These are phyloP conservation scores for Gavia stellata DNA, from an alignment of 2,113 vertebrate genomes.

Conservation along the genomic window DNA sequence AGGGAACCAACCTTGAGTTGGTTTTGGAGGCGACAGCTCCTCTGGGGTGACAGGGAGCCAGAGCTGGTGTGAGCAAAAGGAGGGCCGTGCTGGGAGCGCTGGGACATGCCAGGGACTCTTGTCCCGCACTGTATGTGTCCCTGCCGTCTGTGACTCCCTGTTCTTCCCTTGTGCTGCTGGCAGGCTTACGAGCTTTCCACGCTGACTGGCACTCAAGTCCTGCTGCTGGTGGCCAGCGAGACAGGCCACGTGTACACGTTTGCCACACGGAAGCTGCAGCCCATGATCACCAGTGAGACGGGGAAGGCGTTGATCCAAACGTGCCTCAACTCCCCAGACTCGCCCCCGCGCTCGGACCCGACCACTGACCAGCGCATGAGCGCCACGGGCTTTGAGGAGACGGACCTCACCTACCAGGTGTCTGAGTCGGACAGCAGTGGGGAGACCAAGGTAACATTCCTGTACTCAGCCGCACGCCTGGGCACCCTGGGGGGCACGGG, in stretches of 20 bases:
- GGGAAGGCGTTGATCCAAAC: slow-evolving; percentile 98
- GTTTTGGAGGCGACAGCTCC: neutral
- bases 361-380: slow-evolving; percentile 99
- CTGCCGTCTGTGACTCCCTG: neutral
- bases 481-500: neutral
- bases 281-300: slow-evolving; percentile 99
- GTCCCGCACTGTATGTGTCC: neutral
- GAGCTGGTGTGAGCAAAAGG: neutral
- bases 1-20: neutral
- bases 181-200: slow-evolving; percentile 98
- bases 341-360: slow-evolving; percentile 91
- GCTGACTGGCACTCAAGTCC: slow-evolving; percentile 94
- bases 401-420: slow-evolving; percentile 98
- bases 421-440: slow-evolving; percentile 96
- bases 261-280: slow-evolving; percentile 96
- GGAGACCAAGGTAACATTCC: slow-evolving; percentile 87
- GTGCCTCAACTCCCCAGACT: slow-evolving; percentile 98
- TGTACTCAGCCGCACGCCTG: neutral
- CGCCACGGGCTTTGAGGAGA: slow-evolving; percentile 97
- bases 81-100: fast-evolving
- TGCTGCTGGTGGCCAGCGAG: slow-evolving; percentile 96
- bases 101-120: neutral
- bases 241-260: slow-evolving; percentile 98
- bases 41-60: neutral
- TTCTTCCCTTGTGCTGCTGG: neutral